Percentiles rank a stretch among this genome's conserved stretches.
These are phyloP conservation scores for Pogonocichla stellata DNA, from an alignment of 2,113 vertebrate species.

Conservation along the genomic window DNA sequence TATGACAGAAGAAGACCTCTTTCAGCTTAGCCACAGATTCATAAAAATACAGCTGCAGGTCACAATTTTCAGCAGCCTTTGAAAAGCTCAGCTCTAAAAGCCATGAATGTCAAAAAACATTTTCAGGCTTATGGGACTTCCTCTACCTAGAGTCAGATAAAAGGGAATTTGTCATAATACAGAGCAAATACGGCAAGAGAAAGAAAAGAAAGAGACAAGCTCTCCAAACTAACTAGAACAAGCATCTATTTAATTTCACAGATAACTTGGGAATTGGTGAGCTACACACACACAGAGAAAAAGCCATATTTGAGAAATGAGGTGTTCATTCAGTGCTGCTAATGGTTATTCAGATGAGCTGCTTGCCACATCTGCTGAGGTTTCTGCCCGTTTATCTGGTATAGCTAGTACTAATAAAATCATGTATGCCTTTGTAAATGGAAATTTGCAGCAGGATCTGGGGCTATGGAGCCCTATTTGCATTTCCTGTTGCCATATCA, in stretches of 20 bases:
- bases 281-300: not conserved
- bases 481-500: not conserved
- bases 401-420: not conserved
- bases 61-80: constrained; percentile 55
- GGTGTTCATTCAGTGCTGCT: not conserved
- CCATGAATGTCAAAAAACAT: constrained; percentile 28
- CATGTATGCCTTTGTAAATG: not conserved
- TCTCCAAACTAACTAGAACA: not conserved
- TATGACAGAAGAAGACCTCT: constrained; percentile 19
- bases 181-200: constrained; percentile 8
- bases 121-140: constrained; percentile 34
- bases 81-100: constrained; percentile 48
- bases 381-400: not conserved
- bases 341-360: not conserved
- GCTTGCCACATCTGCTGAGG: not conserved
- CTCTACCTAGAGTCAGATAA: constrained; percentile 42
- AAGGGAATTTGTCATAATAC: constrained; percentile 39
- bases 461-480: not conserved
- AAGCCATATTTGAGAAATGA: not conserved
- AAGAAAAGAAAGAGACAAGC: not conserved
- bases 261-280: not conserved
- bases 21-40: constrained; percentile 14
- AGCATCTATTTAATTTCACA: constrained; percentile 32
- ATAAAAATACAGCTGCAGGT: constrained; percentile 25
- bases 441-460: not conserved